Evolutionary conservation across 2,113 vertebrate genomes (phyloP).

Genomic region (Platichthys flesus): DNA sequence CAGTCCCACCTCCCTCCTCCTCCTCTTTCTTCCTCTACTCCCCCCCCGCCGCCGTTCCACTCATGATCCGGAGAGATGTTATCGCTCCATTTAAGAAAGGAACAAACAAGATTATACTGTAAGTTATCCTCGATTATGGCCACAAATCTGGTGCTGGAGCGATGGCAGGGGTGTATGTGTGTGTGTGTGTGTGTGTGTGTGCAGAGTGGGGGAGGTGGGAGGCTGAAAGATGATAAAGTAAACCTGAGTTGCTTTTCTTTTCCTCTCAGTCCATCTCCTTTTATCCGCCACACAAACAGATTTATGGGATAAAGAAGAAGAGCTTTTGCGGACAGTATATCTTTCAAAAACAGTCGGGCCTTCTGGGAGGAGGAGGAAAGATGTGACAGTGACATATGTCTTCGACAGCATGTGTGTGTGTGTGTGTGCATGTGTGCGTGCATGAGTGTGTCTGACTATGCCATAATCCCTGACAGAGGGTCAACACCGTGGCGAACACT

Average conservation of each 20-base stretch:
- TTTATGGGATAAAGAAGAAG: constrained; percentile 75
- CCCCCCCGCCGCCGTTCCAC: constrained; percentile 37
- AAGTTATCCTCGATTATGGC: constrained; percentile 79
- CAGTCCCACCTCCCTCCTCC: constrained; percentile 14
- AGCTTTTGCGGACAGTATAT: constrained; percentile 74
- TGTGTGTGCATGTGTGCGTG: constrained; percentile 19
- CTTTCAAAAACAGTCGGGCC: constrained; percentile 72
- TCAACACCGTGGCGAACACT: constrained; percentile 53
- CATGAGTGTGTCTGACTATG: constrained; percentile 48
- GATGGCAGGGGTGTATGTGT: constrained; percentile 9
- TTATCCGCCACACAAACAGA: constrained; percentile 70
- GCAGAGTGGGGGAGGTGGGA: not conserved
- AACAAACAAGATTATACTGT: constrained; percentile 81
- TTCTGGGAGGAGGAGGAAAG: constrained; percentile 54
- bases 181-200: constrained; percentile 3
- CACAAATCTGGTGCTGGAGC: constrained; percentile 76
- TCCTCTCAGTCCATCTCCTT: constrained; percentile 67
- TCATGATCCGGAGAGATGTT: constrained; percentile 77
- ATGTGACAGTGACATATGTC: constrained; percentile 75
- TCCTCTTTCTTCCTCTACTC: not conserved
- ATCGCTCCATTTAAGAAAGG: constrained; percentile 81
- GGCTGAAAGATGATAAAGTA: constrained; percentile 76
- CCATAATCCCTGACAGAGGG: constrained; percentile 66
- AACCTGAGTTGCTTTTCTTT: constrained; percentile 69
- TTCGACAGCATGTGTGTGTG: constrained; percentile 52